Percentiles rank a stretch among this genome's conserved stretches.
Conservation (phyloP, 2,113 vertebrate genomes). For the Thryonomys swinderianus region DNA sequence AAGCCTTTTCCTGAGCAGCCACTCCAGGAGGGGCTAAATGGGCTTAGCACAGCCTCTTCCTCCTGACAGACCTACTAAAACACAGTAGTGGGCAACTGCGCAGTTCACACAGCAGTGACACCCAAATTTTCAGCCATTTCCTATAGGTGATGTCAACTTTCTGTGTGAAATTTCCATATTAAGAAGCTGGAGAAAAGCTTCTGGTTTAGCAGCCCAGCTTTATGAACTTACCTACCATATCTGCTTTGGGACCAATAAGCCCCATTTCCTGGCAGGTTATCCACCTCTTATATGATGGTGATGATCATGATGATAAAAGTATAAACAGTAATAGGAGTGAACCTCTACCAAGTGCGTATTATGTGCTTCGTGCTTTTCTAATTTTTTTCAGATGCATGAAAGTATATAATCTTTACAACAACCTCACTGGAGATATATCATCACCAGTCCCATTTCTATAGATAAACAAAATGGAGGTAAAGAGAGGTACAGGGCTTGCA, state of each 20-base stretch:
- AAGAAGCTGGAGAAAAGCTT: not conserved
- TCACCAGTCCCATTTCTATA: not conserved
- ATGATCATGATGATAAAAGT: not conserved
- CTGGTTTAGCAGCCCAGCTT: not conserved
- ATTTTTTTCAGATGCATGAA: slow-evolving; percentile 9
- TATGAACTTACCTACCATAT: not conserved
- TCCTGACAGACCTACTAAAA: not conserved
- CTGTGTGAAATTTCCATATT: not conserved
- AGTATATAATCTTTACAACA: slow-evolving; percentile 7
- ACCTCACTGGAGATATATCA: not conserved
- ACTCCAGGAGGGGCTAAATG: not conserved
- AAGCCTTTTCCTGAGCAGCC: not conserved
- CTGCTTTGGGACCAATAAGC: not conserved
- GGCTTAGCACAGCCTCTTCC: not conserved
- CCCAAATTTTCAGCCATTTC: not conserved
- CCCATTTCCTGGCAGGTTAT: not conserved
- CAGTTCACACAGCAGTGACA: not conserved
- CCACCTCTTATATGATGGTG: not conserved
- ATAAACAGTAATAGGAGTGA: not conserved
- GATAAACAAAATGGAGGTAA: not conserved
- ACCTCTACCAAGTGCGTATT: not conserved
- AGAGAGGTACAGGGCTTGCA: not conserved
- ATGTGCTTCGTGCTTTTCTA: not conserved
- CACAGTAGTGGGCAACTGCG: not conserved
- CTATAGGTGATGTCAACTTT: not conserved